phyloP scores from a whole-genome alignment of 2,797 vertebrate species.

The Anableps anableps region DNA sequence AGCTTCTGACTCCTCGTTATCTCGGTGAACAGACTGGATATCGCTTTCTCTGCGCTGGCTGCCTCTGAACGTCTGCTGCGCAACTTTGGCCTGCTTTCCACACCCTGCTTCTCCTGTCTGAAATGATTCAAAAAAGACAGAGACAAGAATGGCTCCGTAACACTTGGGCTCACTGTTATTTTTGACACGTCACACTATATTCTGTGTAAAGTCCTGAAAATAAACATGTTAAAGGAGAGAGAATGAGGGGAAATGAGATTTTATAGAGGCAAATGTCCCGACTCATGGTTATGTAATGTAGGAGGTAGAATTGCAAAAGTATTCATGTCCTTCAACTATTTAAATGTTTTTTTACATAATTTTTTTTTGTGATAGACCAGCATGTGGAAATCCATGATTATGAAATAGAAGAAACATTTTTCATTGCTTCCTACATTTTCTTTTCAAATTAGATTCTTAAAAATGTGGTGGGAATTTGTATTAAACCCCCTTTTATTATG shows the following conservation, averaged over 20 bases:
- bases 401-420: too few relatives aligned
- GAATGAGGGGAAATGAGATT: not conserved
- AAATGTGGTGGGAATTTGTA: too few relatives aligned
- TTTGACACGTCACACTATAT: constrained; percentile 4
- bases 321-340: not conserved
- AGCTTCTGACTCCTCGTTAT: constrained; percentile 67
- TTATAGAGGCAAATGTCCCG: not conserved
- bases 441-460: too few relatives aligned
- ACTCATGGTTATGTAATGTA: not conserved
- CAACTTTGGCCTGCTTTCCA: constrained; percentile 44
- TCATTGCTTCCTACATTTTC: too few relatives aligned
- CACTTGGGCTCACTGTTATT: not conserved
- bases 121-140: constrained; percentile 21
- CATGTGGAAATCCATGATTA: too few relatives aligned
- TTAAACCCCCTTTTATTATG: too few relatives aligned
- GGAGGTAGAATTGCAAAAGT: not conserved
- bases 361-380: too few relatives aligned
- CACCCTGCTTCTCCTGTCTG: constrained; percentile 8
- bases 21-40: constrained; percentile 49
- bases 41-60: constrained; percentile 51
- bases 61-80: constrained; percentile 35
- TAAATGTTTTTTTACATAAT: not conserved
- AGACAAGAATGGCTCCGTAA: constrained; percentile 8
- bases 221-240: not conserved
- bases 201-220: not conserved